Conservation (phyloP, 2,888 invertebrate genomes). For the Melanchra persicariae region DNA sequence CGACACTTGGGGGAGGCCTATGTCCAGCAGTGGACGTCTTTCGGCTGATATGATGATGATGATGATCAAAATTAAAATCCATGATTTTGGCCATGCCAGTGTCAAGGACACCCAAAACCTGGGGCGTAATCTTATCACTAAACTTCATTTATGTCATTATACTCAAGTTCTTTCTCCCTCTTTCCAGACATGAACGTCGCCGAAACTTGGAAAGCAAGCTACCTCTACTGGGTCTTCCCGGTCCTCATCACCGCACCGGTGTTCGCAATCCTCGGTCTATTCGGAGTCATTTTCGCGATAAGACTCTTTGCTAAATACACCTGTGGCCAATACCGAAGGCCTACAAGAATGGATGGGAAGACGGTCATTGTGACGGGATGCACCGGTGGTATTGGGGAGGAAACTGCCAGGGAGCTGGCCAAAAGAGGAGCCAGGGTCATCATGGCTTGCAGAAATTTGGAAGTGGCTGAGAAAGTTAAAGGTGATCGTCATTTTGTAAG, state of each 20-base stretch:
- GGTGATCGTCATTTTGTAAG: conserved; percentile 82
- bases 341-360: conserved; percentile 95
- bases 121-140: too few relatives aligned
- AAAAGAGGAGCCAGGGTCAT: conserved; percentile 95
- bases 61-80: too few relatives aligned
- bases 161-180: conserved; percentile 27
- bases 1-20: too few relatives aligned
- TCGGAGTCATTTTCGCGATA: conserved; percentile 80
- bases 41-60: too few relatives aligned
- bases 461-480: conserved; percentile 93
- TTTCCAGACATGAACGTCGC: conserved; percentile 86
- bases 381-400: conserved; percentile 96
- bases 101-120: too few relatives aligned
- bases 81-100: too few relatives aligned
- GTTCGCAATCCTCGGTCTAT: conserved; percentile 80
- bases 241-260: conserved; percentile 77
- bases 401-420: conserved; percentile 94
- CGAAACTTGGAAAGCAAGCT: conserved; percentile 84
- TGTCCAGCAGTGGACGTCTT: too few relatives aligned
- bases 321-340: conserved; percentile 86
- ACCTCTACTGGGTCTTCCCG: conserved; percentile 85
- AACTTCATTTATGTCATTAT: too few relatives aligned
- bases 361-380: conserved; percentile 97
- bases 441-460: conserved; percentile 96
- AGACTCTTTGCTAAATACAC: conserved; percentile 90